Evolutionary conservation across 2,797 vertebrate species (phyloP).

Genomic region (Sebastes oblongus): DNA sequence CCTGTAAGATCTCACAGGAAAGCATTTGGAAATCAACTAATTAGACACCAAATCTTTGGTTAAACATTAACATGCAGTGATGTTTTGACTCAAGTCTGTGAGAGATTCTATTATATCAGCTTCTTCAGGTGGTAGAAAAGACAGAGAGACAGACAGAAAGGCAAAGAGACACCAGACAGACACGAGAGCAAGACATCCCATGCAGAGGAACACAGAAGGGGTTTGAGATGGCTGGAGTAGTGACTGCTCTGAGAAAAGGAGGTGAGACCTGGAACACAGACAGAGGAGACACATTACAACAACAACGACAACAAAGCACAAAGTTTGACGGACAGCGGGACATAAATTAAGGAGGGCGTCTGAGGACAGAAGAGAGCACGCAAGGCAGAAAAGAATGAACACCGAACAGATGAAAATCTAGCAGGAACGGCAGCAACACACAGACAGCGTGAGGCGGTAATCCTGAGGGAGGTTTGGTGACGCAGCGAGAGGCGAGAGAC

Average conservation of each 20-base stretch:
- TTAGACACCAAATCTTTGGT: neutral
- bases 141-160: neutral
- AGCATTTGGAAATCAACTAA: neutral
- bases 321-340: neutral
- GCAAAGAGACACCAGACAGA: constrained; percentile 7
- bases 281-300: constrained; percentile 33
- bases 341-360: neutral
- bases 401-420: neutral
- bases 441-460: constrained; percentile 1
- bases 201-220: constrained; percentile 16
- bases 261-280: constrained; percentile 36
- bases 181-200: constrained; percentile 1
- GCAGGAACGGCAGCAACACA: neutral
- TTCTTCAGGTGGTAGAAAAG: neutral
- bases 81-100: constrained; percentile 30
- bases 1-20: neutral
- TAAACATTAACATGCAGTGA: neutral
- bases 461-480: constrained; percentile 16
- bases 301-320: neutral
- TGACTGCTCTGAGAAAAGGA: constrained; percentile 17
- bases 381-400: neutral
- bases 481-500: neutral
- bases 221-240: constrained; percentile 1
- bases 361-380: neutral
- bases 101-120: neutral